Conservation (phyloP, 2,113 vertebrate genomes). For the Ascaphus truei region DNA sequence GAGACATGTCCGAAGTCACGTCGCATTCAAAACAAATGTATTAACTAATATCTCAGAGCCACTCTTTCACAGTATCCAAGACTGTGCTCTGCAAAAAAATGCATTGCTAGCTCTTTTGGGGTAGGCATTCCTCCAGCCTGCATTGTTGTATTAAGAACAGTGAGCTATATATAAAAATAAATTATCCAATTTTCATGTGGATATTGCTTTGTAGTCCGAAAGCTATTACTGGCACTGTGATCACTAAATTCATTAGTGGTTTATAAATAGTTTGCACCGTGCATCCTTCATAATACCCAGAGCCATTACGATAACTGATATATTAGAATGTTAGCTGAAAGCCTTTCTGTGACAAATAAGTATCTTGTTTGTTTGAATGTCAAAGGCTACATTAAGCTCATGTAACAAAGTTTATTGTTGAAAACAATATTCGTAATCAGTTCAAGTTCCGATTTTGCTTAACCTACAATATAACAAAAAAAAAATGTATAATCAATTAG, state of each 20-base stretch:
- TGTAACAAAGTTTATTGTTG: slow-evolving; percentile 45
- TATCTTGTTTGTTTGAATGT: slow-evolving; percentile 50
- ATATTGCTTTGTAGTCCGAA: slow-evolving; percentile 18
- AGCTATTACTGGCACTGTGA: slow-evolving; percentile 22
- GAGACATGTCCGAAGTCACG: too few relatives aligned
- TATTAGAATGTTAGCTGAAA: slow-evolving; percentile 63
- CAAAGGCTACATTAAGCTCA: slow-evolving; percentile 54
- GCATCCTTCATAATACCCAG: slow-evolving; percentile 60
- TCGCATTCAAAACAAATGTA: too few relatives aligned
- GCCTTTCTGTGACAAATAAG: slow-evolving; percentile 62
- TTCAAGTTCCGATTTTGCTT: not conserved
- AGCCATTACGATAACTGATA: slow-evolving; percentile 59
- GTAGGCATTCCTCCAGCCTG: not conserved
- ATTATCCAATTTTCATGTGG: not conserved
- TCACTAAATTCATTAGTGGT: slow-evolving; percentile 26
- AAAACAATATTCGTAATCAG: slow-evolving; percentile 44
- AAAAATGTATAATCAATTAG: slow-evolving; percentile 59
- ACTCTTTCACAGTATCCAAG: too few relatives aligned
- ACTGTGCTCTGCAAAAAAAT: too few relatives aligned
- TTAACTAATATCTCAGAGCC: too few relatives aligned
- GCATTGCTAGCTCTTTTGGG: too few relatives aligned
- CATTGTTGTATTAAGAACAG: not conserved
- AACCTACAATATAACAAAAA: not conserved
- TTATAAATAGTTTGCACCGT: slow-evolving; percentile 46
- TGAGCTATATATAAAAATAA: not conserved